A percentile compares a stretch with the other conserved stretches of the same genome.
Evolutionary conservation across 2,797 vertebrate genomes (phyloP).

Genomic region (Varecia variegata): DNA sequence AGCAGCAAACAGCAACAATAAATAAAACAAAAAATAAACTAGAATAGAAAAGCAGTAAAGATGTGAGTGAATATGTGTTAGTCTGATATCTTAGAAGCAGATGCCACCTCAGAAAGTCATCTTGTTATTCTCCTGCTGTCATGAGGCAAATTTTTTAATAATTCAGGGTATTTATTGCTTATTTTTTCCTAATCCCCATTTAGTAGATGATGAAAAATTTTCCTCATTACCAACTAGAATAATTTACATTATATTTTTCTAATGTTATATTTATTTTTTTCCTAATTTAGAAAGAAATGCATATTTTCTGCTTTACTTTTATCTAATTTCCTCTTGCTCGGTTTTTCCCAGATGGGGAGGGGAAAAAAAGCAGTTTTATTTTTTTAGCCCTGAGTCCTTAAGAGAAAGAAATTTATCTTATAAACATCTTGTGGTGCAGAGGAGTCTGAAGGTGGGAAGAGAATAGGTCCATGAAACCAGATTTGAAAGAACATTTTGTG

Average conservation of each 20-base stretch:
- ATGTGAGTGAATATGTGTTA: neutral
- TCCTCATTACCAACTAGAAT: neutral
- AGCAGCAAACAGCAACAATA: neutral
- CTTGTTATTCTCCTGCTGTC: neutral
- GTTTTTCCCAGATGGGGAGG: neutral
- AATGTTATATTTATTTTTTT: neutral
- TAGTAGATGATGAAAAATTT: slow-evolving; percentile 34
- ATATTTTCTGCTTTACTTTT: slow-evolving; percentile 28
- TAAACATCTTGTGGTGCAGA: neutral
- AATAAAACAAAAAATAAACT: neutral
- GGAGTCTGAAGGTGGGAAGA: neutral
- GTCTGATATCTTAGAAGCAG: neutral
- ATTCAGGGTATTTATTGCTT: slow-evolving; percentile 37
- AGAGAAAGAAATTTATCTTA: slow-evolving; percentile 29
- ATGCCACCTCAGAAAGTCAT: neutral
- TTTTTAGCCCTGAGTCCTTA: neutral
- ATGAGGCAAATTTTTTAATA: slow-evolving; percentile 11
- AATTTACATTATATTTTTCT: slow-evolving; percentile 31
- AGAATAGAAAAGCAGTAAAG: neutral
- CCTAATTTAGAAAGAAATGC: neutral
- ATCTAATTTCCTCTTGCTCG: slow-evolving; percentile 27
- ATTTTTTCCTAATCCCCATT: slow-evolving; percentile 33
- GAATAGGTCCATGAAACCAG: neutral
- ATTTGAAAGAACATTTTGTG: neutral
- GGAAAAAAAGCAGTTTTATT: neutral